A percentile compares a stretch with the other conserved stretches of the same genome.
These are phyloP conservation scores for Falco cherrug DNA, from an alignment of 2,797 vertebrate genomes.

Conservation along the genomic window DNA sequence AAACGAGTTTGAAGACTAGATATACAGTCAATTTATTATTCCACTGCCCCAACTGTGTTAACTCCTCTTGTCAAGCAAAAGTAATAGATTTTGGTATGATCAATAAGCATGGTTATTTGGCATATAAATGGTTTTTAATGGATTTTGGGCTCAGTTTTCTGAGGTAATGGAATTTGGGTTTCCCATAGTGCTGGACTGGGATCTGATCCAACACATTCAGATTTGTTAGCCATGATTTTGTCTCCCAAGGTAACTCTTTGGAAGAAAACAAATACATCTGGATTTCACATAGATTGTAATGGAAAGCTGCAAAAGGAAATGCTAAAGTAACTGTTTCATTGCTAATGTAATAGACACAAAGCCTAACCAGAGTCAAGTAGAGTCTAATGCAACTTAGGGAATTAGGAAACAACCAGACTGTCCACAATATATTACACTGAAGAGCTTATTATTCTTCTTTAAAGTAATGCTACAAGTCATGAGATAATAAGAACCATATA, in stretches of 20 bases:
- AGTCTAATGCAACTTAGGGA: neutral
- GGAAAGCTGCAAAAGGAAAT: slow-evolving; percentile 64
- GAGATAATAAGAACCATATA: neutral
- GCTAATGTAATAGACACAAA: neutral
- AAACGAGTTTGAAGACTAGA: neutral
- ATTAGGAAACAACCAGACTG: neutral
- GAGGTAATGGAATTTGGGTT: slow-evolving; percentile 53
- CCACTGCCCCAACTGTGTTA: neutral
- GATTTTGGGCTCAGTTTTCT: neutral
- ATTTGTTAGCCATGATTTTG: slow-evolving; percentile 54
- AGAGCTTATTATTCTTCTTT: neutral
- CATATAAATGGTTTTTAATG: neutral
- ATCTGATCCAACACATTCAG: slow-evolving; percentile 43
- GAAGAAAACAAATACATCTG: slow-evolving; percentile 72
- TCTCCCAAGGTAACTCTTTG: slow-evolving; percentile 69
- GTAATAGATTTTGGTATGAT: neutral
- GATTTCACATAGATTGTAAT: slow-evolving; percentile 56
- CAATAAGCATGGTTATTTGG: neutral
- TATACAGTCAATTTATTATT: neutral
- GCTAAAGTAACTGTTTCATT: slow-evolving; percentile 42
- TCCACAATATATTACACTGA: neutral
- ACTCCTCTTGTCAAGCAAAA: neutral
- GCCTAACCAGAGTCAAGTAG: neutral
- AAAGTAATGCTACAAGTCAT: neutral
- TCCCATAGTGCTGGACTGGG: slow-evolving; percentile 40